Percentiles rank a stretch among this genome's conserved stretches.
phyloP scores from a whole-genome alignment of 2,797 vertebrate genomes.

The Tragelaphus oryx region DNA sequence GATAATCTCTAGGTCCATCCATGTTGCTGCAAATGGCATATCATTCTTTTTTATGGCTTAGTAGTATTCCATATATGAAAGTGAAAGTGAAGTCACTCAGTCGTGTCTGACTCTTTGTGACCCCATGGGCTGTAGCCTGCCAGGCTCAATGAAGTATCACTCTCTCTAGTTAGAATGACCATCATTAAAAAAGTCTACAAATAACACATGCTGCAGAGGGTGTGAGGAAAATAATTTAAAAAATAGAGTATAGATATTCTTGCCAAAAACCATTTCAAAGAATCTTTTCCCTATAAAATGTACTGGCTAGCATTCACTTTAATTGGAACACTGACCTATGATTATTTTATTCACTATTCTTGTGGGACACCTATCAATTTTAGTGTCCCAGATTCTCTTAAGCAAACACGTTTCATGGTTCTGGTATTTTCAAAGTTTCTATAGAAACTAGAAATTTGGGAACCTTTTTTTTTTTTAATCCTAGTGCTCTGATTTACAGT shows the following conservation, averaged over 20 bases:
- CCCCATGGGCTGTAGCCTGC: neutral
- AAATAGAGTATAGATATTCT: neutral
- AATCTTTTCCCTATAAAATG: slow-evolving; percentile 18
- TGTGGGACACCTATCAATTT: slow-evolving; percentile 59
- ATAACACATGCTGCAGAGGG: neutral
- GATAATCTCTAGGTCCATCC: neutral
- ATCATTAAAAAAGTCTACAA: neutral
- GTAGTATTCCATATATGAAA: neutral
- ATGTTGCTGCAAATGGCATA: neutral
- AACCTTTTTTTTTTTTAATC: neutral
- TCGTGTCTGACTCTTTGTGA: neutral
- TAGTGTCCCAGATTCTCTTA: slow-evolving; percentile 55
- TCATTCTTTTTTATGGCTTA: neutral
- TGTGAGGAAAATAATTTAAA: neutral
- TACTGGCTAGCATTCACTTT: slow-evolving; percentile 41
- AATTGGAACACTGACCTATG: slow-evolving; percentile 53
- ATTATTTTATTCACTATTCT: slow-evolving; percentile 63
- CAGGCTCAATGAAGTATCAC: neutral
- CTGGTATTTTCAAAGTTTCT: slow-evolving; percentile 62
- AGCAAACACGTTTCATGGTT: slow-evolving; percentile 56
- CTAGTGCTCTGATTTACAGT: slow-evolving; percentile 27
- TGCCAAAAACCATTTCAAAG: neutral
- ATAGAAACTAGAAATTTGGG: slow-evolving; percentile 57
- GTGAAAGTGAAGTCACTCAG: neutral
- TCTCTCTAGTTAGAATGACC: neutral